Evolutionary conservation across 2,113 vertebrate genomes (phyloP).

Genomic region (Patagioenas fasciata): DNA sequence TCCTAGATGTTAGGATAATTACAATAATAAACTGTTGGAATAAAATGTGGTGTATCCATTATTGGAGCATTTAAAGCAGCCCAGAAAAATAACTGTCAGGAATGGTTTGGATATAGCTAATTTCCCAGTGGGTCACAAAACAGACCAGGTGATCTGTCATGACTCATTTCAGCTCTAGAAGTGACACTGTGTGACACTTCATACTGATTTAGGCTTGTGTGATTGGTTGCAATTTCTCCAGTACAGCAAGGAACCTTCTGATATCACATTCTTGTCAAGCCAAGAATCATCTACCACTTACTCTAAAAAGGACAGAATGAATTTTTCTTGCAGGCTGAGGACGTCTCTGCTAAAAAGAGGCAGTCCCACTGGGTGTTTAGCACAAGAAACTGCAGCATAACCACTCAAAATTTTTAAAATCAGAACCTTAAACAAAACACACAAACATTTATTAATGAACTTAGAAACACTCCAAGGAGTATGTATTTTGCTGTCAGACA

Average conservation of each 20-base stretch:
- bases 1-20: not conserved
- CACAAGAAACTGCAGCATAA: not conserved
- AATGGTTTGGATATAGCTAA: conserved; percentile 10
- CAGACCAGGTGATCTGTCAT: conserved; percentile 40
- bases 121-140: conserved; percentile 21
- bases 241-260: not conserved
- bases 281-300: not conserved
- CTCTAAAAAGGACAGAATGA: not conserved
- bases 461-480: not conserved
- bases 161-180: conserved; percentile 1
- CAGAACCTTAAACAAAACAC: not conserved
- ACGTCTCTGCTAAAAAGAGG: not conserved
- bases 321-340: not conserved
- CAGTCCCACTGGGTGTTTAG: not conserved
- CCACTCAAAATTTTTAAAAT: not conserved
- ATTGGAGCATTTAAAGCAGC: not conserved
- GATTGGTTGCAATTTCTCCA: not conserved
- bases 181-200: conserved; percentile 10
- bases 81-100: conserved; percentile 31
- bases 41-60: not conserved
- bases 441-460: not conserved
- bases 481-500: not conserved
- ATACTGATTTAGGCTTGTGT: not conserved
- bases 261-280: not conserved
- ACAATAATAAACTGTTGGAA: not conserved